phyloP scores from a whole-genome alignment of 2,888 invertebrate genomes.

The Parnassius apollo region DNA sequence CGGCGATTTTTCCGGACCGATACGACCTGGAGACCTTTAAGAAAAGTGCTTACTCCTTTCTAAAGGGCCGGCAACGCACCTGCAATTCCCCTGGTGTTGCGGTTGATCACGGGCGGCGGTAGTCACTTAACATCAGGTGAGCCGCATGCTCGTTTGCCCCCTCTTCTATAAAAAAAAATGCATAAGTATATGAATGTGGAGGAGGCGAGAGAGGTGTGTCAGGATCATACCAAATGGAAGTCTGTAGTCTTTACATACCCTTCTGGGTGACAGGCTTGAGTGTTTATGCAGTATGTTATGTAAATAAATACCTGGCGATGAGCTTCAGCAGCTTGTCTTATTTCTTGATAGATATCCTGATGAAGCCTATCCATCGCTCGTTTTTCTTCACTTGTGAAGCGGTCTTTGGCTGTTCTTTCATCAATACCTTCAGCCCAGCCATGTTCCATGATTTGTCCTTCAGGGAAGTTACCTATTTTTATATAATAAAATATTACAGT shows the following conservation, averaged over 20 bases:
- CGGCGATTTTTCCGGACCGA: no score
- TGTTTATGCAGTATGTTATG: no score
- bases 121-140: no score
- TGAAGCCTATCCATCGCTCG: constrained; percentile 94
- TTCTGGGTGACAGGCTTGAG: not conserved
- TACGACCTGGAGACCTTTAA: no score
- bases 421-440: constrained; percentile 85
- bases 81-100: no score
- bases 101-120: no score
- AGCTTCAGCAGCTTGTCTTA: constrained; percentile 97
- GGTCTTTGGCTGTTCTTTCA: constrained; percentile 91
- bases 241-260: not conserved
- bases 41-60: no score
- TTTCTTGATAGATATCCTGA: constrained; percentile 95
- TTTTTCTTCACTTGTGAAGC: constrained; percentile 93
- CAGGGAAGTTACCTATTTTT: constrained; percentile 84
- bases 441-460: constrained; percentile 95
- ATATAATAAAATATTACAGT: constrained; percentile 1
- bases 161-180: no score
- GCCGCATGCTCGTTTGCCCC: no score
- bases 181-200: no score
- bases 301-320: constrained; percentile 89
- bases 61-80: no score
- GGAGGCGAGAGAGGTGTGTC: no score
- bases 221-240: not conserved